Evolutionary conservation across 2,888 invertebrate genomes (phyloP).

Genomic region (Atherix ibis): DNA sequence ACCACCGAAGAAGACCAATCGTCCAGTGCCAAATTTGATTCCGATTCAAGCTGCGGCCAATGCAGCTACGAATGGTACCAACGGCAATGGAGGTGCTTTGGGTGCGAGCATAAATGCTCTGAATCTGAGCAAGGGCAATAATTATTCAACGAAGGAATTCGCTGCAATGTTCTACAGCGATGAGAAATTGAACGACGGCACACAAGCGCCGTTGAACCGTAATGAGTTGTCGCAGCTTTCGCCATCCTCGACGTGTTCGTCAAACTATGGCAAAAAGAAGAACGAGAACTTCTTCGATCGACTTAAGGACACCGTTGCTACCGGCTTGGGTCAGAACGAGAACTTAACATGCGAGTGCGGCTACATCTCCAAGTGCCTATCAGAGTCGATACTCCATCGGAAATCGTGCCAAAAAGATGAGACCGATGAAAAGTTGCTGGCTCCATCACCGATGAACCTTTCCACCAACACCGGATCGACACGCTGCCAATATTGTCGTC

Average conservation of each 20-base stretch:
- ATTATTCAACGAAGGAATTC: conserved; percentile 38
- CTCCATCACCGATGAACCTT: conserved; percentile 31
- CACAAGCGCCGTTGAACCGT: conserved; percentile 9
- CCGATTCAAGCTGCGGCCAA: conserved; percentile 39
- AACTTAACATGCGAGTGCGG: conserved; percentile 57
- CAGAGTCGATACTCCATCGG: conserved; percentile 66
- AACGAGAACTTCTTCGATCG: conserved; percentile 64
- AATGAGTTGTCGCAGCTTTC: conserved; percentile 16
- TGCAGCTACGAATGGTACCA: no score
- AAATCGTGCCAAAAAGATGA: conserved; percentile 43
- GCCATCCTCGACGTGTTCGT: conserved; percentile 21
- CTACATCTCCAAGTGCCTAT: conserved; percentile 62
- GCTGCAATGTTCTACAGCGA: conserved; percentile 33
- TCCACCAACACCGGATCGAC: conserved; percentile 42
- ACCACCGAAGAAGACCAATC: conserved; percentile 31
- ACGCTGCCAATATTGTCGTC: conserved; percentile 72
- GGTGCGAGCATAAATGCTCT: no score
- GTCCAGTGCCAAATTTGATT: conserved; percentile 62
- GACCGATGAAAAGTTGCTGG: conserved; percentile 18
- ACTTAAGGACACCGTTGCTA: conserved; percentile 56
- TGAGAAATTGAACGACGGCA: conserved; percentile 17
- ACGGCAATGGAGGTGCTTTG: no score
- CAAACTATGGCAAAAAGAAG: conserved; percentile 11
- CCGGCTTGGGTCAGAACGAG: conserved; percentile 45
- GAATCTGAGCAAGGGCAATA: conserved; percentile 30